A percentile compares a stretch with the other conserved stretches of the same genome.
These are phyloP conservation scores for Eilema griseolum DNA, from an alignment of 2,888 invertebrate genomes.

Conservation along the genomic window DNA sequence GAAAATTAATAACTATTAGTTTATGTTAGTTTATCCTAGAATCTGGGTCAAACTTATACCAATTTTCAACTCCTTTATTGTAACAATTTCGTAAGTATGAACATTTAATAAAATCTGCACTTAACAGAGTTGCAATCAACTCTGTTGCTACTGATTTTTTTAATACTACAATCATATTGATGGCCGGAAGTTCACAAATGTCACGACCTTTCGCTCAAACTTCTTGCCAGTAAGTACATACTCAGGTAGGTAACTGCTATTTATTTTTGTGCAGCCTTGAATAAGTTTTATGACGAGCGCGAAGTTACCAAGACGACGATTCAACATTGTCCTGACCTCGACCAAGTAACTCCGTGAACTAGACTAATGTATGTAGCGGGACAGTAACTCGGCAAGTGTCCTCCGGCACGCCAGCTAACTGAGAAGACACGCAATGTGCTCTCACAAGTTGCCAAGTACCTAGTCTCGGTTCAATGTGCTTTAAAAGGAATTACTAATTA, in stretches of 20 bases:
- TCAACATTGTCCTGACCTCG: constrained; percentile 64
- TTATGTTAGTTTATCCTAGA: no score
- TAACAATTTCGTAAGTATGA: no score
- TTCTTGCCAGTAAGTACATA: background rate
- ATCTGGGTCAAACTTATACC: no score
- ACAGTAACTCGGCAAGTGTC: constrained; percentile 52
- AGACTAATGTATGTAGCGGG: constrained; percentile 46
- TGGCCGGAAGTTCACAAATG: background rate
- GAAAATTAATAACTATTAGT: no score
- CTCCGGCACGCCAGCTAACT: constrained; percentile 39
- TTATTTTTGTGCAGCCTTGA: constrained; percentile 50
- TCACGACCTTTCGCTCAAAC: background rate
- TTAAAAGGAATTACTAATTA: background rate
- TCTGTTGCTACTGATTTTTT: background rate
- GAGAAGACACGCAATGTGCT: constrained; percentile 40
- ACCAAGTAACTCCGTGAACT: constrained; percentile 44
- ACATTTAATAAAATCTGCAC: no score
- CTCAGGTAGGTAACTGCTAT: constrained; percentile 6
- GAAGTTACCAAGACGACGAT: constrained; percentile 64
- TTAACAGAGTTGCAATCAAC: no score
- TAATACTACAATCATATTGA: background rate
- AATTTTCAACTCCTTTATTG: no score
- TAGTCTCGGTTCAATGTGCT: constrained; percentile 1
- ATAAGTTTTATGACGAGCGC: constrained; percentile 41
- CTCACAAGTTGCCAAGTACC: background rate